These are phyloP conservation scores for Chlorodrepanis virens DNA, from an alignment of 2,113 vertebrate species.

Conservation along the genomic window DNA sequence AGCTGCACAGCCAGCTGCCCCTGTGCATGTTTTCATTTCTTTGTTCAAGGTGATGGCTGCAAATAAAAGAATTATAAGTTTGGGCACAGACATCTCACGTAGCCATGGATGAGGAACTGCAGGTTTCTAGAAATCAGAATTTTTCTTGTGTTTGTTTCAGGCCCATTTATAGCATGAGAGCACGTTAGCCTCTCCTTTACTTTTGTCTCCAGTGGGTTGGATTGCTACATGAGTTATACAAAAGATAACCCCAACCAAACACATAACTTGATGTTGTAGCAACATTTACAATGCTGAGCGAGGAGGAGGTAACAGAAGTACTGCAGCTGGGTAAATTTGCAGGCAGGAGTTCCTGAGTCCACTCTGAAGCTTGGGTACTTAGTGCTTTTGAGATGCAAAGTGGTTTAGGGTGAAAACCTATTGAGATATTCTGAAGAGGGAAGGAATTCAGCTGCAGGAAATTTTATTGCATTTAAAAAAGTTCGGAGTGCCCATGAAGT, in stretches of 20 bases:
- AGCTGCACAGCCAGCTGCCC: conserved; percentile 17
- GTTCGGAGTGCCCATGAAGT: no score
- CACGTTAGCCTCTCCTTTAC: neutral
- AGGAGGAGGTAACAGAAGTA: neutral
- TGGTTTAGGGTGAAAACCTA: neutral
- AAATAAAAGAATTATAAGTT: conserved; percentile 14
- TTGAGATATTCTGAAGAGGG: neutral
- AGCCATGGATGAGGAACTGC: neutral
- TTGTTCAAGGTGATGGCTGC: neutral
- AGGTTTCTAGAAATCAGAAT: neutral
- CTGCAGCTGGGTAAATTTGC: fast-evolving
- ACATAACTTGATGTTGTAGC: neutral
- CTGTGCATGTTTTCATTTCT: conserved; percentile 4
- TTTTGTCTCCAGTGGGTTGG: neutral
- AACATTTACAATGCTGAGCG: neutral
- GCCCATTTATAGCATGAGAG: neutral
- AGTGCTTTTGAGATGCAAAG: neutral
- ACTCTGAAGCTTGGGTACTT: neutral
- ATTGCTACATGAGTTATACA: neutral
- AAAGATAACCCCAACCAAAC: neutral
- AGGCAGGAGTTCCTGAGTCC: neutral
- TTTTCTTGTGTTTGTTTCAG: neutral
- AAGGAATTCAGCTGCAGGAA: neutral
- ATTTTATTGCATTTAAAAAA: neutral
- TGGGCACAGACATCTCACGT: neutral